Evolutionary conservation across 2,888 invertebrate species (phyloP), one percentile per base, ranked within the genome.

Genomic region (Philaethria dido): DNA sequence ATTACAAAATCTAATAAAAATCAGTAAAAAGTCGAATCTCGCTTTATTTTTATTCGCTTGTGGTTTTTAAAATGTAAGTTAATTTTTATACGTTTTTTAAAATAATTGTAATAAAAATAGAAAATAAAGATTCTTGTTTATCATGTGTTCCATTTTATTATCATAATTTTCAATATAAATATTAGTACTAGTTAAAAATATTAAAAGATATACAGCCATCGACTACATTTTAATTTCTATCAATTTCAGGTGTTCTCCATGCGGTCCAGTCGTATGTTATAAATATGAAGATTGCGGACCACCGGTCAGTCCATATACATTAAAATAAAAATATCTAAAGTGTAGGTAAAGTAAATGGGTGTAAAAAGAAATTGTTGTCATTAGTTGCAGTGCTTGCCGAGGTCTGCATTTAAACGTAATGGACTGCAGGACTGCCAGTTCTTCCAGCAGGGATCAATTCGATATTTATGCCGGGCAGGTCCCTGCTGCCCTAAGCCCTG

Each of bases 261-360:
- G 91, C 80, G 89, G 92, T 70, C 91, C 89, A 66, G 89, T 89
- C 86, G 89, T 92, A 69, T 93, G 93, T 75, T 93, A 93, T 75
- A 92, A 89, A 84, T 93, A 93, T 74, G 92, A 93, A 85, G 93
- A 93, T 75, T 91, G 89, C 72, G 93, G 93, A 72, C 91, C 90
- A 69, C 80, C 91, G 78, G 93, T 93, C 78, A 86, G 90, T 77
- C 63, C 18, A 29, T 3, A 18, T 36, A 20, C 1, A 2, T 18
- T 11, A 14, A 29, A n/a, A 29, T 54, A 50, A 8, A 29, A n/a
- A 60, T 13, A 8, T 20, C 11, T 1, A 42, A 20, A 9, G 3
- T 9, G 11, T 29, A 29, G 50, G 9, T 16, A 29, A 22, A 8
- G 3, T 45, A 8, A 42, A 52, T 16, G 42, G 11, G 22, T 16